Conservation (phyloP, 2,113 vertebrate species). For the Boulengeromyrus knoepffleri region DNA sequence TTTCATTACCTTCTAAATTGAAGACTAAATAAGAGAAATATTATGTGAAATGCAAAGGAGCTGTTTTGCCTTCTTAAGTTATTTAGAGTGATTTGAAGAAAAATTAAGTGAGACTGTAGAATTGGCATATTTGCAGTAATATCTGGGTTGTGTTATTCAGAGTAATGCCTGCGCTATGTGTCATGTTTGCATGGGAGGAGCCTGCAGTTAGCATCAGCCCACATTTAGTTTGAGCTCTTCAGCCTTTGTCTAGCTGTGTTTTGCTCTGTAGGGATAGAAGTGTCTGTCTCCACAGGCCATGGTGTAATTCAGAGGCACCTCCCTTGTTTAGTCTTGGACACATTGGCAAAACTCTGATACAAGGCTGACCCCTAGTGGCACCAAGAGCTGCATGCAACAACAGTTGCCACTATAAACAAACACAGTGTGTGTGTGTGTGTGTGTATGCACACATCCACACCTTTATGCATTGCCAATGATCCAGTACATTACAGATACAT, state of each 20-base stretch:
- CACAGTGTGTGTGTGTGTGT: neutral
- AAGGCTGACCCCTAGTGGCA: constrained; percentile 39
- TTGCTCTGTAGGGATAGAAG: neutral
- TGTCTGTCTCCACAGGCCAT: constrained; percentile 11
- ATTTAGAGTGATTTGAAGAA: neutral
- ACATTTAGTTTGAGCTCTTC: neutral
- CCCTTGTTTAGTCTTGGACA: neutral
- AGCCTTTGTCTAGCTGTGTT: constrained; percentile 11
- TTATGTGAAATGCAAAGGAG: neutral
- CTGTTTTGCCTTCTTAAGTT: neutral
- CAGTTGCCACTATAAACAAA: neutral
- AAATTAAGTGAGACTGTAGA: neutral
- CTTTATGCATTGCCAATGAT: neutral
- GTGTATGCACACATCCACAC: neutral
- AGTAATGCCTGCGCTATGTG: neutral
- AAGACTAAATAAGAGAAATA: neutral
- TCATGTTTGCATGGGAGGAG: neutral
- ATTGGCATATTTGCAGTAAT: neutral
- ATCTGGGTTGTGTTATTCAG: too few species aligned
- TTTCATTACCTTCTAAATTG: neutral
- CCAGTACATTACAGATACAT: neutral
- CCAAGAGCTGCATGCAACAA: neutral
- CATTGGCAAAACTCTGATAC: constrained; percentile 7
- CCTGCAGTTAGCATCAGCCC: neutral
- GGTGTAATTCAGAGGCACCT: constrained; percentile 8